A percentile compares a stretch with the other conserved stretches of the same genome.
phyloP scores from a whole-genome alignment of 2,797 vertebrate species.

The Steatocranus sp. region DNA sequence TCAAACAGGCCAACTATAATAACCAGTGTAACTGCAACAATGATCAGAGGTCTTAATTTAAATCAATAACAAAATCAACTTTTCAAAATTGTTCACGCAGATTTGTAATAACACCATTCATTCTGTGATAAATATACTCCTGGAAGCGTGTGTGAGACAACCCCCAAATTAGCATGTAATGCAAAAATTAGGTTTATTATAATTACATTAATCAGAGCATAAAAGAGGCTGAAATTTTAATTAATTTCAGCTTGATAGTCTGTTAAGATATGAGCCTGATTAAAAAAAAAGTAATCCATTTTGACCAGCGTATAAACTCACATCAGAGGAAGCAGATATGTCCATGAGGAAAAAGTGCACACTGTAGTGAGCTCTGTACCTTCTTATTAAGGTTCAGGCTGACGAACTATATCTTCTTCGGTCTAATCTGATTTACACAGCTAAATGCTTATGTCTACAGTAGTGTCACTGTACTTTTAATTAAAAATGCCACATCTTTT shows the following conservation, averaged over 20 bases:
- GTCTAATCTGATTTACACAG: conserved; percentile 68
- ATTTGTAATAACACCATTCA: conserved; percentile 21
- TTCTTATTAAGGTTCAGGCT: conserved; percentile 51
- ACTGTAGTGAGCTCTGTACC: background rate
- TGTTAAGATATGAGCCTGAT: conserved; percentile 63
- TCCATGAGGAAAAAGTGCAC: conserved; percentile 8
- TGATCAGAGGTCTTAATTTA: background rate
- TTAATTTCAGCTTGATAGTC: conserved; percentile 66
- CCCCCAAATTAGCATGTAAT: conserved; percentile 5
- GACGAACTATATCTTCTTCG: conserved; percentile 63
- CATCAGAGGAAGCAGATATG: conserved; percentile 44
- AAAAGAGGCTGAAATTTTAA: conserved; percentile 67
- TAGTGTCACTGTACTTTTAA: conserved; percentile 59
- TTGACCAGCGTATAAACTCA: conserved; percentile 61
- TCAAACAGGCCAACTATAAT: background rate
- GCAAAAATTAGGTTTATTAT: conserved; percentile 39
- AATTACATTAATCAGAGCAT: conserved; percentile 59
- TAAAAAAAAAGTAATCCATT: conserved; percentile 63
- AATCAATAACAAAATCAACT: conserved; percentile 26
- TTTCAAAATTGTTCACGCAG: conserved; percentile 21
- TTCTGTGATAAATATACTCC: conserved; percentile 18
- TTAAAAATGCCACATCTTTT: conserved; percentile 58
- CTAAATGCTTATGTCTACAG: conserved; percentile 46
- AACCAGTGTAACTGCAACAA: background rate
- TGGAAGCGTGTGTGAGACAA: background rate